Conservation (phyloP, 2,888 invertebrate genomes). For the Noctua fimbriata region DNA sequence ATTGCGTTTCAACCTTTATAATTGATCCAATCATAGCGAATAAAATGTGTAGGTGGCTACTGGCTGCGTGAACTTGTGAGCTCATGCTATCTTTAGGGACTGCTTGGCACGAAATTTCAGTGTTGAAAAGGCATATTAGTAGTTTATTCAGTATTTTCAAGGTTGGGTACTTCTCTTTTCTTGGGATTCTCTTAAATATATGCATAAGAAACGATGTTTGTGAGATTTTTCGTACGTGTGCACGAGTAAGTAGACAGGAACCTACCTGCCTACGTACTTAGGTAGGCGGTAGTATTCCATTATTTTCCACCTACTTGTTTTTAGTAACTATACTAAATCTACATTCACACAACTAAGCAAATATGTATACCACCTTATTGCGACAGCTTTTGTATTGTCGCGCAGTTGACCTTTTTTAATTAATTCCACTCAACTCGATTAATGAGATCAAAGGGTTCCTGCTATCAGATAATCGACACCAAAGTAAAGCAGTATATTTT, state of each 20-base stretch:
- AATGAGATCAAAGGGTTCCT: constrained; percentile 79
- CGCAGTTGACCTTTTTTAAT: constrained; percentile 78
- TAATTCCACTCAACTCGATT: constrained; percentile 78
- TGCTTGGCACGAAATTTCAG: background rate
- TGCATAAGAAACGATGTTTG: background rate
- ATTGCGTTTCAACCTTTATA: constrained; percentile 46
- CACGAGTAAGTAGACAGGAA: background rate
- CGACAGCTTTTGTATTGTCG: constrained; percentile 69
- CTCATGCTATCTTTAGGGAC: constrained; percentile 1
- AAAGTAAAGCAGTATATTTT: constrained; percentile 62
- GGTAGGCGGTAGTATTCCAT: background rate
- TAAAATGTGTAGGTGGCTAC: constrained; percentile 30
- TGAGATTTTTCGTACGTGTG: background rate
- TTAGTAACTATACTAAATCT: constrained; percentile 2
- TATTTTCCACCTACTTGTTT: background rate
- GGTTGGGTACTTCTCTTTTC: background rate
- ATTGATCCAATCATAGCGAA: constrained; percentile 54
- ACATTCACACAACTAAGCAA: background rate
- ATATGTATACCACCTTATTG: constrained; percentile 7
- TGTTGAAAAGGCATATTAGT: background rate
- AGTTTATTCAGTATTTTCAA: background rate
- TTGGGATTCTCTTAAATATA: background rate
- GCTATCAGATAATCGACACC: constrained; percentile 73
- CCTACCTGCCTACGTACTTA: background rate
- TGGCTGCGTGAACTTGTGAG: background rate